phyloP scores from a whole-genome alignment of 2,888 invertebrate species.

The Augiades crinisus region DNA sequence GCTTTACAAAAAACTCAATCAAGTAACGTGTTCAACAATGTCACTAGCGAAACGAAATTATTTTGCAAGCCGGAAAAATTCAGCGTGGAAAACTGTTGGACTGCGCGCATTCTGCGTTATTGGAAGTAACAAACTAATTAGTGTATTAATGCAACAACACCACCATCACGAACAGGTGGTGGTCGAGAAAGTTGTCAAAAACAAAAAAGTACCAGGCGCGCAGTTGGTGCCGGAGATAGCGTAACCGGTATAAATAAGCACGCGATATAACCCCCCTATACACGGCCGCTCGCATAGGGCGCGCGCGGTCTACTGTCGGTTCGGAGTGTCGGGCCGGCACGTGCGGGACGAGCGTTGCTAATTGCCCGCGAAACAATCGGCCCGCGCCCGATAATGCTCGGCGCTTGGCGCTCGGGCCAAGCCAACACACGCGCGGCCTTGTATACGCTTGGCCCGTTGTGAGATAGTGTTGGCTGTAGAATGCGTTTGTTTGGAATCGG shows the following conservation, averaged over 20 bases:
- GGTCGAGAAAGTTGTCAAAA: conserved; percentile 35
- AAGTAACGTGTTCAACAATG: background rate
- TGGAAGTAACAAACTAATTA: background rate
- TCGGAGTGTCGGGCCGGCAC: conserved; percentile 58
- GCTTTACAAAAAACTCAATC: no score
- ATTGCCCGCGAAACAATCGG: conserved; percentile 79
- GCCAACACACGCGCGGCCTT: conserved; percentile 43
- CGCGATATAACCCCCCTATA: conserved; percentile 30
- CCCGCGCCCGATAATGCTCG: conserved; percentile 52
- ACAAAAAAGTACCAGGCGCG: conserved; percentile 43
- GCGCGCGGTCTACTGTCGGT: conserved; percentile 70
- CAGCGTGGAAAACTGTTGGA: conserved; percentile 9
- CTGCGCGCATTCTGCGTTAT: background rate
- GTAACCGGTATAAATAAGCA: conserved; percentile 22
- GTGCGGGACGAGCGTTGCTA: conserved; percentile 60
- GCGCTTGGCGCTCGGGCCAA: conserved; percentile 32
- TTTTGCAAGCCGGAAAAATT: background rate
- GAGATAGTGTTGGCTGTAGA: conserved; percentile 21
- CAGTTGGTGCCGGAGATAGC: conserved; percentile 24
- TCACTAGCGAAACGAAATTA: background rate
- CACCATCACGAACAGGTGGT: background rate
- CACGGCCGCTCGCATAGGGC: conserved; percentile 70
- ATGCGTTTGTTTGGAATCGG: conserved; percentile 5
- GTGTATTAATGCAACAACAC: background rate
- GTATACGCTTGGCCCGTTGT: conserved; percentile 28